phyloP scores from a whole-genome alignment of 2,888 invertebrate species.

The Mythimna pallens region DNA sequence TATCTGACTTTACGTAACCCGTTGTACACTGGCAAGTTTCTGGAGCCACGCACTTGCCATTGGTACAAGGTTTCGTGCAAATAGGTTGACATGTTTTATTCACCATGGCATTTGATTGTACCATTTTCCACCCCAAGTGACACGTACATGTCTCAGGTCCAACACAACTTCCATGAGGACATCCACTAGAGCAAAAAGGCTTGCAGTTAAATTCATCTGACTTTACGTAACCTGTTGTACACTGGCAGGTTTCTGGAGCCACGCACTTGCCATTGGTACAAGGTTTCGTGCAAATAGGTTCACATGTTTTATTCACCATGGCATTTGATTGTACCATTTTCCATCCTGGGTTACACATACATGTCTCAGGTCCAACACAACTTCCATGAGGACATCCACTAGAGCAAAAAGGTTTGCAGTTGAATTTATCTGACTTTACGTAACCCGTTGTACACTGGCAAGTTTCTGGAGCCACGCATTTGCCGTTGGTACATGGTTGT shows the following conservation, averaged over 20 bases:
- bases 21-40: slow-evolving; percentile 38
- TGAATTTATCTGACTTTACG: background rate
- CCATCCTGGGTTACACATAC: slow-evolving; percentile 34
- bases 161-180: slow-evolving; percentile 43
- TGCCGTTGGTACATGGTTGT: slow-evolving; percentile 33
- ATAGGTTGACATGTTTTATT: slow-evolving; percentile 35
- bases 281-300: slow-evolving; percentile 34
- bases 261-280: slow-evolving; percentile 35
- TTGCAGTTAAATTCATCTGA: slow-evolving; percentile 18
- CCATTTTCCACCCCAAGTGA: slow-evolving; percentile 36
- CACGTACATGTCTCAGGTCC: slow-evolving; percentile 41
- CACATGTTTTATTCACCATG: slow-evolving; percentile 13
- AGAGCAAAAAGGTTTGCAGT: slow-evolving; percentile 43
- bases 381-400: slow-evolving; percentile 41
- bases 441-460: slow-evolving; percentile 43
- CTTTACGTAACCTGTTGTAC: slow-evolving; percentile 21
- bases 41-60: slow-evolving; percentile 38
- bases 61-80: slow-evolving; percentile 33
- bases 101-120: fast-evolving
- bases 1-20: slow-evolving; percentile 13
- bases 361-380: slow-evolving; percentile 50
- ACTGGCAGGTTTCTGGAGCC: slow-evolving; percentile 35
- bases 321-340: background rate
- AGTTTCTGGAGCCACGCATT: slow-evolving; percentile 32
- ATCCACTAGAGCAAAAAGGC: slow-evolving; percentile 39